Base-by-base conservation (phyloP, 2,113 vertebrate genomes). In the Nesogale talazaci region DNA sequence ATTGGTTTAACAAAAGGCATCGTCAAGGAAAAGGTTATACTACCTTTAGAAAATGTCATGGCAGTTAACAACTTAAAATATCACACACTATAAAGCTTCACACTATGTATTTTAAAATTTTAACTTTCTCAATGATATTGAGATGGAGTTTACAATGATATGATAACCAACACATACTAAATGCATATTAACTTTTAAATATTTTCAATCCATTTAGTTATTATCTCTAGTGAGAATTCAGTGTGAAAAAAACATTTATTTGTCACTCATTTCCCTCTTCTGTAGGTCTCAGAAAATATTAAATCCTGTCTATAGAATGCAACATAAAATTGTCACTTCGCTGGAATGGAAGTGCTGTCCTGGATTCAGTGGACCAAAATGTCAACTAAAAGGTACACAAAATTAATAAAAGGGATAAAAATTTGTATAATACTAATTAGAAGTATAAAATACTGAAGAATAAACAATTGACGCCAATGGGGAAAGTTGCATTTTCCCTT, bases 321-420 rank as follows among this genome's bases (percentile, higher is more conserved):
- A 98, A 86, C 98, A 98, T 85, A 98, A 98, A 95, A 98, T 98
- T 34, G 96, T 98, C 46, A 99, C 98, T 2, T 98, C 98, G 0
- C 83, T 98, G 96, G 98, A 98, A 67, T 99, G 98, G 98, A 98
- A 97, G 74, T 98, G 98, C 95, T 98, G 98, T 79, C 98, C 98
- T 29, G 98, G 98, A 4, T 98, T 98, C 84, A 97, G 80, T 31
- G 98, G 98, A 27, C 88, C 96, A 42, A 97, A 96, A 15, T 98
- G 98, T 77, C 96, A 98, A 29, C n/a, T 61, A 34, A 97, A 94
- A 97, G 97, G 98, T 98, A 83, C 22, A 36, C 70, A 72, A 67
- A 52, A 52, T 46, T 70, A 59, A 19, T 69, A 83, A n/a, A 61
- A 22, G 23, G 17, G 59, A 61, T 61, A 61, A 61, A 6, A 61